phyloP scores from a whole-genome alignment of 2,888 invertebrate genomes.

The Ophraella communa region DNA sequence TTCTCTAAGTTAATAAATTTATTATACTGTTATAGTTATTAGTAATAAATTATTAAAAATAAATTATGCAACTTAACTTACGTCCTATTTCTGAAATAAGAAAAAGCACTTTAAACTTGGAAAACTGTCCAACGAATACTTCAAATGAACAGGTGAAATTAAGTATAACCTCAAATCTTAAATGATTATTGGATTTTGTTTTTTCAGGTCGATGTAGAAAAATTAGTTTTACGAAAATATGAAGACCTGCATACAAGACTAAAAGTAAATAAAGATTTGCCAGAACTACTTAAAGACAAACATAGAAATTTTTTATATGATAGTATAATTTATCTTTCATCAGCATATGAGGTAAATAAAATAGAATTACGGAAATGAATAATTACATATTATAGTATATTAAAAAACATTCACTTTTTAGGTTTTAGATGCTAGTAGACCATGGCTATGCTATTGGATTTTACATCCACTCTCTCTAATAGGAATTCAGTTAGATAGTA shows the following conservation, averaged over 20 bases:
- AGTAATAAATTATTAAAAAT: not conserved
- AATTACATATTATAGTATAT: constrained; percentile 19
- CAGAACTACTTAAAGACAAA: constrained; percentile 67
- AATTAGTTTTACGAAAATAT: constrained; percentile 63
- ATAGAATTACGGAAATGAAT: too few relatives aligned
- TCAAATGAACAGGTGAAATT: constrained; percentile 67
- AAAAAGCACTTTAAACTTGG: constrained; percentile 65
- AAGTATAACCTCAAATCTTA: constrained; percentile 23
- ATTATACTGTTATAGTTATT: not conserved
- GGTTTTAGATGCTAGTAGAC: constrained; percentile 91
- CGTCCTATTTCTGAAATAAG: constrained; percentile 50
- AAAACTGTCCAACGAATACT: constrained; percentile 65
- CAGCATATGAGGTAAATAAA: constrained; percentile 63
- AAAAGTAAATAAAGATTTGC: constrained; percentile 65
- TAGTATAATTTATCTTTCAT: constrained; percentile 72
- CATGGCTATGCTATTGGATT: constrained; percentile 98
- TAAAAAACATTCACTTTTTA: constrained; percentile 48
- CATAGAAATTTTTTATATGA: constrained; percentile 73
- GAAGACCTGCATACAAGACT: constrained; percentile 61
- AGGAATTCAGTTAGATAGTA: constrained; percentile 67
- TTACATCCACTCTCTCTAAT: constrained; percentile 86
- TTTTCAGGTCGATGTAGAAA: constrained; percentile 66
- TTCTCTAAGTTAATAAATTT: too few relatives aligned
- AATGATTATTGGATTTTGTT: not conserved
- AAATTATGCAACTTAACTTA: constrained; percentile 37